Conservation (phyloP, 1,140 invertebrate species). For the Myzus persicae region DNA sequence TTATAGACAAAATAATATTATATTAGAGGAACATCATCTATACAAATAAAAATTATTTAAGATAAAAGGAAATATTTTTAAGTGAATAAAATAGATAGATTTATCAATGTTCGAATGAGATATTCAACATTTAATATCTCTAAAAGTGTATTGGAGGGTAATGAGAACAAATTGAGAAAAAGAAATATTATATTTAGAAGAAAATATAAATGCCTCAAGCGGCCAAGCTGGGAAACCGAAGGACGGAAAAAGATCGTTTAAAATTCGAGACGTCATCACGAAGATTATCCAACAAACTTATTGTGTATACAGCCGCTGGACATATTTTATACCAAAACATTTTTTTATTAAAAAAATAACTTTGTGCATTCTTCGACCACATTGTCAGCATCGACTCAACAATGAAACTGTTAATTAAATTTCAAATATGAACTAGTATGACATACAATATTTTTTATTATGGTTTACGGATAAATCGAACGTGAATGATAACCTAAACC, state of each 20-base stretch:
- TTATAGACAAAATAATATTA: too few relatives aligned
- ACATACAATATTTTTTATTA: neutral
- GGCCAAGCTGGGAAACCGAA: neutral
- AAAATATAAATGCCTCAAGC: neutral
- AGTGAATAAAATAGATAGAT: neutral
- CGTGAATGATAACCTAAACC: neutral
- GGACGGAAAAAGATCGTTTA: neutral
- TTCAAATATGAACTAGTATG: neutral
- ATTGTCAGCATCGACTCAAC: neutral
- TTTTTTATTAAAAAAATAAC: conserved; percentile 13
- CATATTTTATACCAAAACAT: neutral
- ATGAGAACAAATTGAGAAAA: neutral
- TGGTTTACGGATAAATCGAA: neutral
- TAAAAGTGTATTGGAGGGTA: neutral
- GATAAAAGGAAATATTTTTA: neutral
- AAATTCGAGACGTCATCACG: neutral
- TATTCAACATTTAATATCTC: neutral
- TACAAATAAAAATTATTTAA: neutral
- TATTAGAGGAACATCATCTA: neutral
- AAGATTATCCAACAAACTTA: neutral
- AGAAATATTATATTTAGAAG: neutral
- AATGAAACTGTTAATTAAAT: neutral
- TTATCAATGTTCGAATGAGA: neutral
- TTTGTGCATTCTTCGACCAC: neutral
- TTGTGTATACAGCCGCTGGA: neutral